Conservation (phyloP, 1,140 invertebrate species). For the Drosophila cardini region DNA sequence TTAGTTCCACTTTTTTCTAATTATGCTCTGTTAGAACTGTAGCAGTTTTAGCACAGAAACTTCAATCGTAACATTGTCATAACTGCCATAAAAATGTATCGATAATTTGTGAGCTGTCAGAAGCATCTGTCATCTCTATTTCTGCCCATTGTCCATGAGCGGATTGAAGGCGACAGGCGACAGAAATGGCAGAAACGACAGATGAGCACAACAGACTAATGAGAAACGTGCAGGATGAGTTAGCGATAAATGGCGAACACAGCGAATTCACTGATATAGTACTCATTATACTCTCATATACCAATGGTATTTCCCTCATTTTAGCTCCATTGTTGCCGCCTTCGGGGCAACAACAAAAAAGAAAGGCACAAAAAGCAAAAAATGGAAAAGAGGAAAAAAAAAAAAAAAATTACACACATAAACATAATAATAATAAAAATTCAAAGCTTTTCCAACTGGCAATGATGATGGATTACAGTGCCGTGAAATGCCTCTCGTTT, state of each 20-base stretch:
- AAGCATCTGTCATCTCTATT: conserved; percentile 30
- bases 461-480: conserved; percentile 77
- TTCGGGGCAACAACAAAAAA: background rate
- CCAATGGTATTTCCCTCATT: background rate
- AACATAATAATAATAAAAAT: conserved; percentile 78
- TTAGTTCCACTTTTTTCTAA: too few relatives aligned
- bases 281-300: conserved; percentile 5
- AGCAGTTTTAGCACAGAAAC: background rate
- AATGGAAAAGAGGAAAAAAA: background rate
- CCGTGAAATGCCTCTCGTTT: conserved; percentile 47
- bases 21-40: background rate
- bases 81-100: conserved; percentile 31
- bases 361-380: conserved; percentile 39
- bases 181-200: conserved; percentile 15
- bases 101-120: conserved; percentile 54
- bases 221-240: conserved; percentile 76
- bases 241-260: conserved; percentile 71
- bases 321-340: conserved; percentile 38
- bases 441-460: conserved; percentile 61
- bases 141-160: conserved; percentile 14
- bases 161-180: conserved; percentile 13
- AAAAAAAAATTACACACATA: conserved; percentile 45
- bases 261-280: conserved; percentile 64
- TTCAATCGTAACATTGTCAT: conserved; percentile 1
- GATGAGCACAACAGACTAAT: conserved; percentile 49